Evolutionary conservation across 2,113 vertebrate species (phyloP).

Genomic region (Ictidomys tridecemlineatus): DNA sequence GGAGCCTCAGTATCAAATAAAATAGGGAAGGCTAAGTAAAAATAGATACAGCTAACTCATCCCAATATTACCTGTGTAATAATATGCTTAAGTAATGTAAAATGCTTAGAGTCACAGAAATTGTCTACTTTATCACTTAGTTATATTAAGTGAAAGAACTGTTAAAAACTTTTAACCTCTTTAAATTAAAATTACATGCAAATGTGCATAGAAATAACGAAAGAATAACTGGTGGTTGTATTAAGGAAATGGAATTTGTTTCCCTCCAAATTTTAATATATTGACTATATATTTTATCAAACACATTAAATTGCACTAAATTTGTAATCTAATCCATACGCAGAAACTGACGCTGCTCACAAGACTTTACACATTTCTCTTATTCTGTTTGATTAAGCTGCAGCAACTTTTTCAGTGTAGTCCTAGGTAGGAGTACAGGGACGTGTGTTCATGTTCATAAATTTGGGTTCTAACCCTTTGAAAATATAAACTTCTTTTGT

Average conservation of each 20-base stretch:
- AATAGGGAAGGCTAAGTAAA: not conserved
- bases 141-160: not conserved
- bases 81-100: not conserved
- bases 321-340: not conserved
- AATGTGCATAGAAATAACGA: not conserved
- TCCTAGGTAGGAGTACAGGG: too few relatives aligned
- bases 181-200: constrained; percentile 10
- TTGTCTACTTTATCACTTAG: not conserved
- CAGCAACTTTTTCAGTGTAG: not conserved
- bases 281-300: not conserved
- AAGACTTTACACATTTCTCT: not conserved
- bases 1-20: not conserved
- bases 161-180: not conserved
- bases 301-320: constrained; percentile 9
- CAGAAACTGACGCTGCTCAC: not conserved
- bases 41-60: not conserved
- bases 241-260: not conserved
- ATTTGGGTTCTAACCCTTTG: not conserved
- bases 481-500: not conserved
- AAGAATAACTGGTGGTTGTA: not conserved
- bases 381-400: not conserved
- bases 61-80: not conserved
- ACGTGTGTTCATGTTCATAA: not conserved
- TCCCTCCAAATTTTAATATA: not conserved
- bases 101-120: not conserved